Evolutionary conservation across 2,888 invertebrate species (phyloP).

Genomic region (Drosophila subsilvestris): DNA sequence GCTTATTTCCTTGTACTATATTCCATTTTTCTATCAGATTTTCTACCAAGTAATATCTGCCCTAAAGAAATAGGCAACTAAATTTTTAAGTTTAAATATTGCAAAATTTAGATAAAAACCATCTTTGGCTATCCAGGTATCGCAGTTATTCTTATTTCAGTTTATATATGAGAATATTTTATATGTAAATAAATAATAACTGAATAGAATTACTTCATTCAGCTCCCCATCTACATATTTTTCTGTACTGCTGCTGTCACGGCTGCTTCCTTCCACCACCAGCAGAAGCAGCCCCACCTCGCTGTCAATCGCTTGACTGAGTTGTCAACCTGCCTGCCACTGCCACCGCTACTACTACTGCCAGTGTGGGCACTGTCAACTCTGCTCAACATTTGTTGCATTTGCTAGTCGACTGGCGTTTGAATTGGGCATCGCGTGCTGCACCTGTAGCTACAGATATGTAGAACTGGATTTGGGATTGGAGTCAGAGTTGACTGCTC

Average conservation of each 20-base stretch:
- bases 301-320: constrained; percentile 50
- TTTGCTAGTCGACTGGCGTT: constrained; percentile 55
- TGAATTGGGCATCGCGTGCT: constrained; percentile 71
- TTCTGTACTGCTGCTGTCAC: not conserved
- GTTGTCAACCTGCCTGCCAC: constrained; percentile 65
- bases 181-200: too few relatives aligned
- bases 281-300: not conserved
- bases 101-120: too few relatives aligned
- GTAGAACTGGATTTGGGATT: constrained; percentile 25
- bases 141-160: not conserved
- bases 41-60: too few relatives aligned
- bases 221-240: not conserved
- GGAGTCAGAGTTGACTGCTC: constrained; percentile 39
- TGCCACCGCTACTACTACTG: not conserved
- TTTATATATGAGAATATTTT: too few relatives aligned
- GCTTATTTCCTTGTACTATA: too few relatives aligned
- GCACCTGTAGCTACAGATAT: constrained; percentile 12
- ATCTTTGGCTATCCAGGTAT: too few relatives aligned
- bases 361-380: constrained; percentile 46
- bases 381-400: constrained; percentile 48
- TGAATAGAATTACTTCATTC: too few relatives aligned
- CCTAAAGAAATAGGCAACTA: too few relatives aligned
- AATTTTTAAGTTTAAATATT: too few relatives aligned
- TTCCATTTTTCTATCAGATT: too few relatives aligned
- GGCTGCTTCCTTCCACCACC: not conserved